phyloP scores from a whole-genome alignment of 2,113 vertebrate genomes.

The Malurus melanocephalus region DNA sequence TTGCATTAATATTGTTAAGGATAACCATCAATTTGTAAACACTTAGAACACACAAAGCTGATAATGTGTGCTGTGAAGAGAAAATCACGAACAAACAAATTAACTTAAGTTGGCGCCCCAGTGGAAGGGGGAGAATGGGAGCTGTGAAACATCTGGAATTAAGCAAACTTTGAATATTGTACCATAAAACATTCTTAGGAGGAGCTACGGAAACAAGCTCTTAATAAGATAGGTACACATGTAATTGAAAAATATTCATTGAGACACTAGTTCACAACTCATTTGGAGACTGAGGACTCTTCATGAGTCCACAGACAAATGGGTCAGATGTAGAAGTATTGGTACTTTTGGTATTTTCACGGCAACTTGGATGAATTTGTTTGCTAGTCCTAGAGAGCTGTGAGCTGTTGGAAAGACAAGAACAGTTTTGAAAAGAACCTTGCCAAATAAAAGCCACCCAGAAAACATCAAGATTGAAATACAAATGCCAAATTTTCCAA shows the following conservation, averaged over 20 bases:
- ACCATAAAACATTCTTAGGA: background rate
- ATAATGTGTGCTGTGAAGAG: background rate
- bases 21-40: background rate
- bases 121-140: rapidly evolving
- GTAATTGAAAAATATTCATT: background rate
- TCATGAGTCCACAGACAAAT: background rate
- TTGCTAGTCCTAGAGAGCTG: background rate
- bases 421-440: background rate
- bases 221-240: background rate
- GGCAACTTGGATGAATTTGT: background rate
- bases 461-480: background rate
- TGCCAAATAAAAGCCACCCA: background rate
- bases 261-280: background rate
- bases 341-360: background rate
- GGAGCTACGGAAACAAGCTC: background rate
- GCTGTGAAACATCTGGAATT: background rate
- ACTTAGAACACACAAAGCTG: background rate
- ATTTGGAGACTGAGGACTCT: background rate
- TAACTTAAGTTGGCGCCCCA: background rate
- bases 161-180: background rate
- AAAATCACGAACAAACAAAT: background rate
- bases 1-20: background rate
- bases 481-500: background rate
- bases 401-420: background rate
- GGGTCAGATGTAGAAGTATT: background rate